Evolutionary conservation across 64 coral and sea anemone genomes (phyloP), one percentile per base, ranked within the genome.

Genomic region (Actinia equina): DNA sequence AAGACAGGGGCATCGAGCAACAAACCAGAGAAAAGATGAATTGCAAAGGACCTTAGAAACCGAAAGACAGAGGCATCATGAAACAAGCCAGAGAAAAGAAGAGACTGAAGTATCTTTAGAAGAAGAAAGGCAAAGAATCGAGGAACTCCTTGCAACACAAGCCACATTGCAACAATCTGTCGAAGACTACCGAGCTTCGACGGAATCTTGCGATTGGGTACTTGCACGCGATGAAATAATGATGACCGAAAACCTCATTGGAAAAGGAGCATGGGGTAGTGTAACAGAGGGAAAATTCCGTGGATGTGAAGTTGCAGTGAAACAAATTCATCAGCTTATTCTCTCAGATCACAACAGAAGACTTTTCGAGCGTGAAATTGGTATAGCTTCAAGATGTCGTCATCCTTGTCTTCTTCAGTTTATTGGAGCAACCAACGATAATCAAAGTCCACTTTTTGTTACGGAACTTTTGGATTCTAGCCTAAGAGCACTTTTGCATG

Each of bases 321-420:
- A 98, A 58, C 84, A 88, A 69, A 94, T 98, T 84, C 95, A 98
- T 11, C 87, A 94, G 5, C 74, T 94, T 2, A 98, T 98, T 71
- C 89, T 98, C 0, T 98, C 95, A 19, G 89, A 84, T 46, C 79
- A 94, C 55, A 94, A 90, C 52, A 45, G 84, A 53, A 76, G 84
- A 17, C 62, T 83, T 18, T 94, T 94, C 90, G 88, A 90, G 9
- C 83, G 92, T 74, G 92, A 94, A 70, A 94, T 94, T 77, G 71
- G 56, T 51, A 94, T 94, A 79, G 92, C 88, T 11, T 86, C 92
- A 69, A 78, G 74, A 54, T 94, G 92, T 44, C 88, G 88, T 30
- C 92, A 94, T 67, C 92, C 92, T 19, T 94, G 88, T 82, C 69
- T 94, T 10, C 59, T 94, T 56, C 92, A 94, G 77, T 87, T 88